Conservation (phyloP, 1,140 invertebrate species). For the Lepidurus packardi region DNA sequence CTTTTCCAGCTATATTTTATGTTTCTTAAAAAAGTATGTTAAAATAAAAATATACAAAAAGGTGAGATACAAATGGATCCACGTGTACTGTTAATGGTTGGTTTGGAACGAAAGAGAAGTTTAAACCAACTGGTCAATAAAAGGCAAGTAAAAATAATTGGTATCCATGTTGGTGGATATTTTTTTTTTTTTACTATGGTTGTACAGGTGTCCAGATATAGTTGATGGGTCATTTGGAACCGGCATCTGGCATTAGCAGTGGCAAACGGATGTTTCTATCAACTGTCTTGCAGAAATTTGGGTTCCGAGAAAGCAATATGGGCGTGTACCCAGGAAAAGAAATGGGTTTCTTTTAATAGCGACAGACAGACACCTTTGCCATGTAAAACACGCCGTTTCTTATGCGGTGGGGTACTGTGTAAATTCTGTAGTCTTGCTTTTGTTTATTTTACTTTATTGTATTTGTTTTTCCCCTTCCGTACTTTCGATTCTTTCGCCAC, state of each 20-base stretch:
- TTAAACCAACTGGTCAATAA: too few species aligned
- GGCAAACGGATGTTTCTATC: slow-evolving; percentile 4
- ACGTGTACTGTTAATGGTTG: too few species aligned
- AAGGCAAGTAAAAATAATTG: too few species aligned
- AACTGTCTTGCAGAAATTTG: background rate
- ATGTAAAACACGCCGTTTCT: slow-evolving; percentile 1
- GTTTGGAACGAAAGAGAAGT: too few species aligned
- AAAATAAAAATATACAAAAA: too few species aligned
- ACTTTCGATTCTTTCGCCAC: too few species aligned
- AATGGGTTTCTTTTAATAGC: slow-evolving; percentile 5
- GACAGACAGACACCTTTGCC: background rate
- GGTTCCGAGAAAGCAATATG: background rate
- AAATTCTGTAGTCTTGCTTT: background rate
- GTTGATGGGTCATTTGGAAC: background rate
- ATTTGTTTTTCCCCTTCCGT: too few species aligned
- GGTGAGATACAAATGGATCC: too few species aligned
- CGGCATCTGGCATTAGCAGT: background rate
- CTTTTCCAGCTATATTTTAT: too few species aligned
- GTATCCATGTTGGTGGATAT: too few species aligned
- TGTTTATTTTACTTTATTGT: background rate
- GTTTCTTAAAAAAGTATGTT: too few species aligned
- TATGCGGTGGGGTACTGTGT: background rate
- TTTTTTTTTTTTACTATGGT: too few species aligned
- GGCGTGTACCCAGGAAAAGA: background rate
- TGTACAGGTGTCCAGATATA: background rate